phyloP scores from a whole-genome alignment of 2,888 invertebrate genomes.

The Harpagoxenus sublaevis region DNA sequence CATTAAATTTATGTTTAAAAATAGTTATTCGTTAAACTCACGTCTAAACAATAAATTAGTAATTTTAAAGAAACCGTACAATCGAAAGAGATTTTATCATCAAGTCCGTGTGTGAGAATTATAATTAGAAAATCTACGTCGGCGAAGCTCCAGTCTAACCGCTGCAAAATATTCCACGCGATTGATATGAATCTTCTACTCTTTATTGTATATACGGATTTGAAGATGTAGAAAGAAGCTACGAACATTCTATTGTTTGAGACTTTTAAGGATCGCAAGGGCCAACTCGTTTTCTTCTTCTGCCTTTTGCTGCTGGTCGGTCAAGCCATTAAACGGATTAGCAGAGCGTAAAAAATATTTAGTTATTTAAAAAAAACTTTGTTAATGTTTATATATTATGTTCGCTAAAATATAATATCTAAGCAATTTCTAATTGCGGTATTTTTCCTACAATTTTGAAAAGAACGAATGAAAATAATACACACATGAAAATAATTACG shows the following conservation, averaged over 20 bases:
- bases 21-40: not conserved
- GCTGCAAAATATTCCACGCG: slow-evolving; percentile 17
- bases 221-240: not conserved
- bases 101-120: not conserved
- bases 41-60: not conserved
- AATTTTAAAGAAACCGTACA: not conserved
- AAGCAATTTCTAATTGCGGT: not conserved
- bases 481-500: not conserved
- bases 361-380: not conserved
- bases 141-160: not conserved
- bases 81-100: not conserved
- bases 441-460: not conserved
- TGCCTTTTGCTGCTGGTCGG: not conserved
- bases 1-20: not conserved
- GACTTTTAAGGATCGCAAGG: slow-evolving; percentile 2
- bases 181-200: slow-evolving; percentile 24
- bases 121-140: not conserved
- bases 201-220: slow-evolving; percentile 10
- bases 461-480: not conserved
- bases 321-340: not conserved
- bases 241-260: not conserved
- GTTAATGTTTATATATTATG: not conserved
- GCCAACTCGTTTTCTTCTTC: slow-evolving; percentile 20
- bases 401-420: not conserved
- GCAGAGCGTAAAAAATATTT: not conserved